phyloP scores from a whole-genome alignment of 1,140 invertebrate species.

The Varroa destructor region DNA sequence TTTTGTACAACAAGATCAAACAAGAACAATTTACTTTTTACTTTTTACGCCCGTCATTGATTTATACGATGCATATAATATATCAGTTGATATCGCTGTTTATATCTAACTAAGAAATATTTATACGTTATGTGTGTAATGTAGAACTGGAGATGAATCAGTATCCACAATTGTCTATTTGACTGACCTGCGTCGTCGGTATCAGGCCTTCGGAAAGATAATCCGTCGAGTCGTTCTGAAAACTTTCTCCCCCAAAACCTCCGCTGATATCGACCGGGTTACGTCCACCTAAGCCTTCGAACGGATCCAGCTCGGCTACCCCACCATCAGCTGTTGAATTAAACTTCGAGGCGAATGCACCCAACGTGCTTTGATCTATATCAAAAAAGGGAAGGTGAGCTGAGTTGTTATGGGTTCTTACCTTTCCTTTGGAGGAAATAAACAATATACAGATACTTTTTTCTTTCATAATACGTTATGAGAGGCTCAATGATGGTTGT shows the following conservation, averaged over 20 bases:
- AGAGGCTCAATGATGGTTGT: no score
- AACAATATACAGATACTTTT: no score
- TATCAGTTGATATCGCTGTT: no score
- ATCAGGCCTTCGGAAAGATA: conserved; percentile 30
- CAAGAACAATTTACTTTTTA: no score
- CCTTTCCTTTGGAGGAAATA: background rate
- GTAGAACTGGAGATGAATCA: no score
- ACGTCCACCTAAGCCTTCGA: conserved; percentile 41
- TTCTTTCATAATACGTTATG: no score
- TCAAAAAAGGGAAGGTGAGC: background rate
- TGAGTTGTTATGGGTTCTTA: background rate
- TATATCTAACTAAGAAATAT: no score
- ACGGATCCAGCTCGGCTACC: conserved; percentile 32
- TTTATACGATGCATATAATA: no score
- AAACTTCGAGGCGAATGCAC: conserved; percentile 38
- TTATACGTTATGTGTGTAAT: no score
- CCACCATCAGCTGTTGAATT: conserved; percentile 32
- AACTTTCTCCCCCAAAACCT: conserved; percentile 30
- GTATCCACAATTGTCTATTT: no score
- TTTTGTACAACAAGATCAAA: no score
- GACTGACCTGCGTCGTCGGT: conserved; percentile 33
- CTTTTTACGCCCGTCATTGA: no score
- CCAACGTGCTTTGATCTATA: conserved; percentile 35
- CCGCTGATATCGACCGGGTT: conserved; percentile 70
- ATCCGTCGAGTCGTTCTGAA: conserved; percentile 26